A percentile compares a stretch with the other conserved stretches of the same genome.
These are phyloP conservation scores for Kryptolebias marmoratus DNA, from an alignment of 2,113 vertebrate species.

Conservation along the genomic window DNA sequence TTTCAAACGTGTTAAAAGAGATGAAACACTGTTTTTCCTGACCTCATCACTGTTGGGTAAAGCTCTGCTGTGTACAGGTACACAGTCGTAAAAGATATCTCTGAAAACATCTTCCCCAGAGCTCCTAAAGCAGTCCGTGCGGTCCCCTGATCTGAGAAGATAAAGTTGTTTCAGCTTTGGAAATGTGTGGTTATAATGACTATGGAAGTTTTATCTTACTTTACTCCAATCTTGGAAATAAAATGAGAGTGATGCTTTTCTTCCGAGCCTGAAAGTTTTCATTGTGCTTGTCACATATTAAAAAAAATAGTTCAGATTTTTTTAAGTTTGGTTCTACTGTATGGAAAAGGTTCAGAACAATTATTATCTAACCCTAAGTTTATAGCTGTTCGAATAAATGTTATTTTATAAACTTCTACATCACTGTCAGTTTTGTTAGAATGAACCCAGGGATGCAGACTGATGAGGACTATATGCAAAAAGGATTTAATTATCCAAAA, in stretches of 20 bases:
- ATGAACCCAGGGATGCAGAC: no score
- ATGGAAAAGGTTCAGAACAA: no score
- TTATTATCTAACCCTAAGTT: no score
- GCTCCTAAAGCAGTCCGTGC: slow-evolving; percentile 38
- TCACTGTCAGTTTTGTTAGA: no score
- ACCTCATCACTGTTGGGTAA: slow-evolving; percentile 67
- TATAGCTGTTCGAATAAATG: no score
- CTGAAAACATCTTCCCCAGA: slow-evolving; percentile 62
- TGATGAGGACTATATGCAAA: no score
- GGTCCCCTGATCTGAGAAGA: slow-evolving; percentile 30
- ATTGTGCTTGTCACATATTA: background rate
- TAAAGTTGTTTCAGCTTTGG: background rate
- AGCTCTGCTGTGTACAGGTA: slow-evolving; percentile 63
- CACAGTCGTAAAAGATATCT: slow-evolving; percentile 47
- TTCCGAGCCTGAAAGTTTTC: background rate
- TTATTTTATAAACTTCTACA: no score
- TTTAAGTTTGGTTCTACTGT: no score
- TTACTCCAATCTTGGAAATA: background rate
- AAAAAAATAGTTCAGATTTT: no score
- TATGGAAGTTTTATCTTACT: background rate
- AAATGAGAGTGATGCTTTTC: background rate
- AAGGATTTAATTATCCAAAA: no score
- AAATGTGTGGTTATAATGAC: background rate
- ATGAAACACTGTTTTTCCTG: no score
- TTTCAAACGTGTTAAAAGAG: no score